Evolutionary conservation across 1,140 invertebrate species (phyloP), one percentile per base, ranked within the genome.

Genomic region (Musca vetustissima): DNA sequence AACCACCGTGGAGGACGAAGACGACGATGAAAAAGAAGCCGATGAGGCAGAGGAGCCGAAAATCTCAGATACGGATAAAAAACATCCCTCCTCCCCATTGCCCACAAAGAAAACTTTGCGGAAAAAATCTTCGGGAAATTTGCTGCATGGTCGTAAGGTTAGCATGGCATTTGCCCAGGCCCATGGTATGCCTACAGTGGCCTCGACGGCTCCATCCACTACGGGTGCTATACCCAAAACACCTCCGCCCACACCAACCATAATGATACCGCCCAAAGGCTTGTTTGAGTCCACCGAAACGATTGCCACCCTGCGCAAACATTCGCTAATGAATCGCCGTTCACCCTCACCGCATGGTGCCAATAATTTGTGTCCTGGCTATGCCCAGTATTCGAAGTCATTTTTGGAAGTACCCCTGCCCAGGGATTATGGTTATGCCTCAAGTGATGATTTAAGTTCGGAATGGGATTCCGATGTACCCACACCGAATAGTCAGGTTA

Each of bases 401-500:
- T 80, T 94, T n/a, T 78, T 93, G 52, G 87, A 91, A 75, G 91
- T 93, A 50, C 91, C 91, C 0, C 87, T 86, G 84, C 83, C 79
- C 36, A 80, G 88, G 47, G 93, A 95, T 74, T 95, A 92, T 80
- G 91, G 91, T 9, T 92, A 94, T 77, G 90, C 91, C 14, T 93
- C 92, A 69, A 92, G 91, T 75, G 93, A 95, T 79, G 93, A 95
- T 84, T 87, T 95, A 13, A 93, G 91, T 78, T 94, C 92, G 8
- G 93, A 95, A 77, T 95, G 93, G 92, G 92, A 94, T 78, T 93
- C 92, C 0, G 92, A 94, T 82, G 89, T 90, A 21, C 85, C 87
- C 3, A 76, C 76, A 6, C 32, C 48, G 3, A 24, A 72, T 70
- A 7, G 64, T 72, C 32, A 57, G 47, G 48, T 61, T 1, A 81